phyloP scores from a whole-genome alignment of 2,888 invertebrate species.

The Eucriotettix oculatus region DNA sequence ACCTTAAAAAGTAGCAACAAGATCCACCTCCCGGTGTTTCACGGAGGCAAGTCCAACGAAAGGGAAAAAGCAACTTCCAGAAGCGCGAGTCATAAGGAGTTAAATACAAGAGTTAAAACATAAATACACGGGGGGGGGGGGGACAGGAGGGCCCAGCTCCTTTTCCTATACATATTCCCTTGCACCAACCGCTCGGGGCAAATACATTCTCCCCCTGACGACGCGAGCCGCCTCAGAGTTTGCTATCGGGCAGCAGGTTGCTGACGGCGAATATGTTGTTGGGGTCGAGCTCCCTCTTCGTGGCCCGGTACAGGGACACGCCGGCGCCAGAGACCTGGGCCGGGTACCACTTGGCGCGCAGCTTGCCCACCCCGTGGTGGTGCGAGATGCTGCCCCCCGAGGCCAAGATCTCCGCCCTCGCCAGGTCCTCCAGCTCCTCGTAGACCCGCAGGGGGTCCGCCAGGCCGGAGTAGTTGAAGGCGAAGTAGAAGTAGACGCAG shows the following conservation, averaged over 20 bases:
- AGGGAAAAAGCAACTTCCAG: too few relatives aligned
- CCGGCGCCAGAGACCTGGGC: conserved; percentile 72
- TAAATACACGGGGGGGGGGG: too few relatives aligned
- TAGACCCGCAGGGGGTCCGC: conserved; percentile 61
- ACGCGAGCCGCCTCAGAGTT: neutral
- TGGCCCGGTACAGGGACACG: conserved; percentile 54
- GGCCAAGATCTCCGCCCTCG: conserved; percentile 81
- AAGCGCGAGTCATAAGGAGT: too few relatives aligned
- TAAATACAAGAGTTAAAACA: too few relatives aligned
- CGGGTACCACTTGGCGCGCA: conserved; percentile 73
- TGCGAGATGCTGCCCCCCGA: conserved; percentile 87
- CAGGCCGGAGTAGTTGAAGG: conserved; percentile 45
- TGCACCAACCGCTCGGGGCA: too few relatives aligned
- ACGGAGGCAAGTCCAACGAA: too few relatives aligned
- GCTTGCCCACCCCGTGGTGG: conserved; percentile 93
- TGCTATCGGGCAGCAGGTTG: conserved; percentile 41
- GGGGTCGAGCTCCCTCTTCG: conserved; percentile 81
- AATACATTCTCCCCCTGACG: too few relatives aligned
- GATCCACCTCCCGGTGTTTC: too few relatives aligned
- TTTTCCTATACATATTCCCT: too few relatives aligned
- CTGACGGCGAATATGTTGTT: conserved; percentile 84
- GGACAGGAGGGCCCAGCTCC: too few relatives aligned
- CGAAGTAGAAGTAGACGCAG: conserved; percentile 91
- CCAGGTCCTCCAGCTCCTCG: conserved; percentile 73
- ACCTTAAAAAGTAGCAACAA: too few relatives aligned